Base-by-base conservation (phyloP, 2,797 vertebrate genomes). In the Mareca penelope region DNA sequence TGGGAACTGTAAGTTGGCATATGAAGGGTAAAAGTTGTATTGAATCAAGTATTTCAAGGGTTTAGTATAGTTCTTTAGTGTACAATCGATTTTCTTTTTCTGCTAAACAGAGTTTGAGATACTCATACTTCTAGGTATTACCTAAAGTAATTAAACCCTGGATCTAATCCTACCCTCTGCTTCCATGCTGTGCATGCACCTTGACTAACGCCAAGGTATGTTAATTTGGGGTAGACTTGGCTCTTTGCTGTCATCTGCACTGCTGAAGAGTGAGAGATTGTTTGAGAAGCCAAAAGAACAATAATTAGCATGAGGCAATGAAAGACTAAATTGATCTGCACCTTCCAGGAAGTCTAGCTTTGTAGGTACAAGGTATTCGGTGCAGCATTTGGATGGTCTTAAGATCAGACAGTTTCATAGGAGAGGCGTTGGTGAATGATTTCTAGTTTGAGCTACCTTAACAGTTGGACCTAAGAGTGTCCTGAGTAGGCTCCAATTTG, bases 161-260 rank as follows among this genome's bases (percentile, higher is more conserved):
- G 42, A 29, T 77, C 42, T 59, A 53, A 33, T 81, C 21, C 50
- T 35, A 1, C 16, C 10, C 0, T 0, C 61, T 26, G 17, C 42
- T 90, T 92, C 59, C 12, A 7, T 76, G 57, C 57, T 79, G 50
- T 59, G 39, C 7, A 1, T 19, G 22, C 3, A 2, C 15, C 33
- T 81, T 72, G 37, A 23, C 42, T 85, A 4, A 70, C 0, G 0
- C 12, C 4, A n/a, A 35, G 57, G 37, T 28, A 29, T 33, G 33
- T 40, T 40, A 76, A 40, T 60, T 63, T n/a, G 64, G 33, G 33
- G n/a, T 33, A 70, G 15, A 26, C 24, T 23, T 42, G 40, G 31
- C 33, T 81, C 15, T 88, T 84, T n/a, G 14, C 16, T n/a, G 11
- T 44, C 29, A 52, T 44, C 28, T 60, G 2, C 5, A 0, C 28